Evolutionary conservation across 2,113 vertebrate genomes (phyloP), one percentile per base, ranked within the genome.

Genomic region (Labeo rohita): DNA sequence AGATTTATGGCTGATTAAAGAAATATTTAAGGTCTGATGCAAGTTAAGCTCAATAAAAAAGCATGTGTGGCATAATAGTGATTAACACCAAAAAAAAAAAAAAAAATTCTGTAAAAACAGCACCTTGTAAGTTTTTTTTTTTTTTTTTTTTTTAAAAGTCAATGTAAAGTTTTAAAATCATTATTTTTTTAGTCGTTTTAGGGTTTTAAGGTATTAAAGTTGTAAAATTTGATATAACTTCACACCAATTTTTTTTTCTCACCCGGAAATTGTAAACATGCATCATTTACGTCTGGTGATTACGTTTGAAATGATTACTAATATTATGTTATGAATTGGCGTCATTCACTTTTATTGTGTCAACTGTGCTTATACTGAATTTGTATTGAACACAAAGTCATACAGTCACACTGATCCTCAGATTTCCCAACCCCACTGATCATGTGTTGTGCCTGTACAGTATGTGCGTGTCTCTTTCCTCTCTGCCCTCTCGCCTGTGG

Each of bases 401-500:
- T 43, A 47, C 70, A n/a, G 43, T 73, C 70, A 73, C 16, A 47
- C 70, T 47, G 10, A 5, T 75, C 12, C 70, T 73, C 18, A 18
- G 16, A 72, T 72, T 72, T n/a, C 70, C 70, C 70, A 45, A 23
- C 13, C 16, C 76, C 34, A n/a, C 16, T 78, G 50, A 78, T 78
- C 76, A 78, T 78, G 34, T 78, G 28, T 39, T 78, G 16, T 56
- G 76, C 23, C 74, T 52, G 47, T 78, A 59, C 56, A 59, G 56
- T 59, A 56, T 34, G 16, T 65, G 21, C 8, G 18, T 28, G 18
- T 56, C 72, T 54, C 23, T 7, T 43, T 23, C 39, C 75, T 13
- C 70, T 75, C 52, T 82, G 39, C 73, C 36, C 65, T 56, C 8
- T 66, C 8, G 75, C 86, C 81, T 72, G 86, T 61, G 81, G 86